A percentile compares a stretch with the other conserved stretches of the same genome.
These are phyloP conservation scores for Penaeus indicus DNA, from an alignment of 1,140 invertebrate genomes.

Conservation along the genomic window DNA sequence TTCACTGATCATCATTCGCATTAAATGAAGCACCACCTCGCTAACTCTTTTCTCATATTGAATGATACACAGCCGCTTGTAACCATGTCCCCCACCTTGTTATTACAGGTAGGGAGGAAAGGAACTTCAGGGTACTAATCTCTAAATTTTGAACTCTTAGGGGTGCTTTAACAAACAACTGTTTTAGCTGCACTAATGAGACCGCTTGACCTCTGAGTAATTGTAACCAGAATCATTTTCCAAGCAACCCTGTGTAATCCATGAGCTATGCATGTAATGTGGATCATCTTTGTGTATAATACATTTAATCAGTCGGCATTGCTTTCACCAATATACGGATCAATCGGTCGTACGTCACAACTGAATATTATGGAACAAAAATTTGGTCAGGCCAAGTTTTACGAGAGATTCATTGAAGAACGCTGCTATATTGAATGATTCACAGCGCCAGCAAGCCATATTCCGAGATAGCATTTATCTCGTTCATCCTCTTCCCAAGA, in stretches of 20 bases:
- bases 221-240: neutral
- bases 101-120: neutral
- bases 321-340: neutral
- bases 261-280: constrained; percentile 11
- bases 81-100: neutral
- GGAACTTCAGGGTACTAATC: neutral
- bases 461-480: no score
- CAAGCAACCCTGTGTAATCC: neutral
- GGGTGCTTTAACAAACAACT: neutral
- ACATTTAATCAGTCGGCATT: neutral
- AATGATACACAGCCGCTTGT: neutral
- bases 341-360: neutral
- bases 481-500: no score
- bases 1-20: neutral
- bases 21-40: neutral
- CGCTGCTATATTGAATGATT: neutral
- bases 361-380: neutral
- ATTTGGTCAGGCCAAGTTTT: constrained; percentile 6
- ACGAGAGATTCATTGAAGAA: neutral
- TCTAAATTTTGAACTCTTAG: constrained; percentile 3
- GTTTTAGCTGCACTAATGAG: neutral
- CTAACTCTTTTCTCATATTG: neutral
- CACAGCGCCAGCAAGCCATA: no score
- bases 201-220: neutral
- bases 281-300: neutral